phyloP scores from a whole-genome alignment of 53 echinoderm and acorn worm species.

The Luidia sarsii region DNA sequence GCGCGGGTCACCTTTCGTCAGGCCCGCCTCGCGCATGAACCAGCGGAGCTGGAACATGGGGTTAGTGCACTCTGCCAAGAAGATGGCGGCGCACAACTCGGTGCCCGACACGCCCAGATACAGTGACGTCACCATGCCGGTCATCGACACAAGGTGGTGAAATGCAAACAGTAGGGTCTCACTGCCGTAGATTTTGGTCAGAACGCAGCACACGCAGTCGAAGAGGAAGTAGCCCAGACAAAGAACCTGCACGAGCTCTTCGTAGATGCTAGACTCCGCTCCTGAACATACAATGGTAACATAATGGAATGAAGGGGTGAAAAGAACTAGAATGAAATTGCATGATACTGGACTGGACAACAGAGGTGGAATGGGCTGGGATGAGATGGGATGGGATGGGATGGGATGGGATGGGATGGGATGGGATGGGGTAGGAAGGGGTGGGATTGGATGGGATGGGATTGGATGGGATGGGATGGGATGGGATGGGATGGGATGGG shows the following conservation, averaged over 20 bases:
- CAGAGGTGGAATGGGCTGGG: no score
- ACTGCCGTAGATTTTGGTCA: slow-evolving; percentile 50
- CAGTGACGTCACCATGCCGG: slow-evolving; percentile 68
- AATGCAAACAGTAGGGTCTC: slow-evolving; percentile 66
- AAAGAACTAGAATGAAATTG: no score
- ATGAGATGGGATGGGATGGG: no score
- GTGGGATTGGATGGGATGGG: no score
- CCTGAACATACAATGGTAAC: no score
- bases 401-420: no score
- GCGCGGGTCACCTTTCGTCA: slow-evolving; percentile 37
- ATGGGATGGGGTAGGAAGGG: no score
- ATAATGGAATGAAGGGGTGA: no score
- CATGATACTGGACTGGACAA: no score
- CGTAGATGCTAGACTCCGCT: slow-evolving; percentile 71
- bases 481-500: no score
- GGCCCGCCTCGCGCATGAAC: slow-evolving; percentile 75
- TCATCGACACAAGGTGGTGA: slow-evolving; percentile 77
- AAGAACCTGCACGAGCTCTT: slow-evolving; percentile 63
- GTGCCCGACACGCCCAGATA: slow-evolving; percentile 70
- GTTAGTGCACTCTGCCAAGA: slow-evolving; percentile 82
- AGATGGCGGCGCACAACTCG: slow-evolving; percentile 79
- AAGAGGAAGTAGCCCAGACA: slow-evolving; percentile 95
- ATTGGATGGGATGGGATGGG: no score
- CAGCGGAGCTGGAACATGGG: slow-evolving; percentile 90
- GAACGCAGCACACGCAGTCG: slow-evolving; percentile 76